These are phyloP conservation scores for Balanococcus diminutus DNA, from an alignment of 2,888 invertebrate species.

Conservation along the genomic window DNA sequence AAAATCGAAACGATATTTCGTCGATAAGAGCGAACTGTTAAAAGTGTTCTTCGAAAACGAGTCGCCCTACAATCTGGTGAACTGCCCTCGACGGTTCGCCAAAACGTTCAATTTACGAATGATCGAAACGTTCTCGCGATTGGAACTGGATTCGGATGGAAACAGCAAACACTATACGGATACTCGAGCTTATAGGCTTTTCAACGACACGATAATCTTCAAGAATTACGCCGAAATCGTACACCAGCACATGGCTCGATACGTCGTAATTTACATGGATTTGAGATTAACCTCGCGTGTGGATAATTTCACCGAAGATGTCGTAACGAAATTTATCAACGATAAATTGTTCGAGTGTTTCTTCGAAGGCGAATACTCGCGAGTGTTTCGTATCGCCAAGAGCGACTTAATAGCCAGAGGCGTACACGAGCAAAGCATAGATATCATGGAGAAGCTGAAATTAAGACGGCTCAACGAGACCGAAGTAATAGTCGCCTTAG, in stretches of 20 bases:
- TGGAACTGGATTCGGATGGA: background rate
- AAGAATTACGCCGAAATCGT: background rate
- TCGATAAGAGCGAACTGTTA: background rate
- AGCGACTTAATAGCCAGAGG: background rate
- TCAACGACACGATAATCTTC: background rate
- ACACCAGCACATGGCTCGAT: background rate
- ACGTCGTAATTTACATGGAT: background rate
- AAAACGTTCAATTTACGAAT: background rate
- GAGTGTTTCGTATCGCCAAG: background rate
- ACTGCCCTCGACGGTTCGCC: background rate
- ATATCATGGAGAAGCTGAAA: background rate
- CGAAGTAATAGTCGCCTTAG: background rate
- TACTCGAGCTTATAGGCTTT: background rate
- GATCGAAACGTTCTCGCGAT: background rate
- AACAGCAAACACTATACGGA: background rate
- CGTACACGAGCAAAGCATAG: background rate
- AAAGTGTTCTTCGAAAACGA: background rate
- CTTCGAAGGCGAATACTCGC: background rate
- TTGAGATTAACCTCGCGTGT: background rate
- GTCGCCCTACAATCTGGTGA: background rate
- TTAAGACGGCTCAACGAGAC: background rate
- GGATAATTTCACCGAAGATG: slow-evolving; percentile 1
- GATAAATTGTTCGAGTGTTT: background rate
- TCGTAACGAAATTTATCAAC: background rate
- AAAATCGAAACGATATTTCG: background rate